These are phyloP conservation scores for Coregonus ussuriensis DNA, from an alignment of 2,797 vertebrate species.

Conservation along the genomic window DNA sequence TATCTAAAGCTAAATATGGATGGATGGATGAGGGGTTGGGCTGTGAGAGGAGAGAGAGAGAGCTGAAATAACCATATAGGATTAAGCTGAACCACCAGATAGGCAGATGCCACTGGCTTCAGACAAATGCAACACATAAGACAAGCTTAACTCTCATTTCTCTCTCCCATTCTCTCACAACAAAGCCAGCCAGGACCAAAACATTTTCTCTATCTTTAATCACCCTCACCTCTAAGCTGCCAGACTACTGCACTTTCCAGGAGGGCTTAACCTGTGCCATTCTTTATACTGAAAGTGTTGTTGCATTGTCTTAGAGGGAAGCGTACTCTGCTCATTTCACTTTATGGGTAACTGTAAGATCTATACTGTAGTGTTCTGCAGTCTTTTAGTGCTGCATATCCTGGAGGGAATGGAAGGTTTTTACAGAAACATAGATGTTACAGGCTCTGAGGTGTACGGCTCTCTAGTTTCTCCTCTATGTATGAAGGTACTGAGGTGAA, in stretches of 20 bases:
- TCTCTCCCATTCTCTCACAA: not conserved
- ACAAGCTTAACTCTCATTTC: not conserved
- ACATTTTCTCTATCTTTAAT: not conserved
- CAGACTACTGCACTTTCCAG: not conserved
- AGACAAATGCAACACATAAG: not conserved
- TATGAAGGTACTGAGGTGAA: not conserved
- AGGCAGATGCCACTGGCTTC: not conserved
- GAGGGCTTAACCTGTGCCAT: not conserved
- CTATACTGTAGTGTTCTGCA: not conserved
- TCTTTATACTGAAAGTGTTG: conserved; percentile 1
- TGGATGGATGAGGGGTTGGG: not conserved
- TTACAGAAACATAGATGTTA: not conserved
- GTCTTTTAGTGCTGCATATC: not conserved
- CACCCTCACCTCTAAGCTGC: not conserved
- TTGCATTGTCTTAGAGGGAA: not conserved
- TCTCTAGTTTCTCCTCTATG: not conserved
- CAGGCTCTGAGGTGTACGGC: not conserved
- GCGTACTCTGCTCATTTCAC: not conserved
- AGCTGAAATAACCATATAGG: not conserved
- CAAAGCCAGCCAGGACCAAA: not conserved
- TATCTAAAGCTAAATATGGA: not conserved
- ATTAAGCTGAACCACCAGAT: conserved; percentile 1
- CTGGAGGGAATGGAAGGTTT: not conserved
- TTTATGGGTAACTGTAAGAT: not conserved
- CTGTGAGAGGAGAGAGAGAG: not conserved